Percentiles rank a stretch among this genome's conserved stretches.
Evolutionary conservation across 2,113 vertebrate species (phyloP).

Genomic region (Cephalopterus ornatus): DNA sequence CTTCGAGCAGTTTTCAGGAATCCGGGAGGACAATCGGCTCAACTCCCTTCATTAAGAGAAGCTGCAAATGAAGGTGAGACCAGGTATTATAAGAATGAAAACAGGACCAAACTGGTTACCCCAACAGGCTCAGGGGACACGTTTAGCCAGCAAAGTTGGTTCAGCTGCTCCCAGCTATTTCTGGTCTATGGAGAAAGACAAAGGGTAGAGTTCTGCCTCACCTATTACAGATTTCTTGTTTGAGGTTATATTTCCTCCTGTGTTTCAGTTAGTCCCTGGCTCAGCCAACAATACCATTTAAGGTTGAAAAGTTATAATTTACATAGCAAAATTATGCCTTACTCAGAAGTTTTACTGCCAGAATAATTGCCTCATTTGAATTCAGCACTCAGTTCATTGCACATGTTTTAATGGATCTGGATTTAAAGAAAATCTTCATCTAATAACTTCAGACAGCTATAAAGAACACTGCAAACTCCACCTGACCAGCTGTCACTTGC

Average conservation of each 20-base stretch:
- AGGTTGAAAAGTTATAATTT: slow-evolving; percentile 52
- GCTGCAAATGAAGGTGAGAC: not conserved
- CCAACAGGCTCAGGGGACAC: not conserved
- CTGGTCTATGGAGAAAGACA: slow-evolving; percentile 36
- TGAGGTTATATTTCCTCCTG: slow-evolving; percentile 8
- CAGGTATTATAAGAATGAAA: not conserved
- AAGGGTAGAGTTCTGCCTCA: slow-evolving; percentile 18
- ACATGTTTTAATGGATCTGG: not conserved
- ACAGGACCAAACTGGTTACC: slow-evolving; percentile 41
- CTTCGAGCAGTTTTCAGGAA: slow-evolving; percentile 29
- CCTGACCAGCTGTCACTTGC: not conserved
- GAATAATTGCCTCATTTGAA: slow-evolving; percentile 53
- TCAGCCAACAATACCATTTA: slow-evolving; percentile 34
- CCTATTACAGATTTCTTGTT: slow-evolving; percentile 4
- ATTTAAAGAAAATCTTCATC: not conserved
- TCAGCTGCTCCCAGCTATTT: slow-evolving; percentile 36
- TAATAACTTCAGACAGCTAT: not conserved
- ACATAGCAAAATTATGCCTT: slow-evolving; percentile 54
- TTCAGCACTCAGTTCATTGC: not conserved
- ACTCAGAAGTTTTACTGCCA: slow-evolving; percentile 56
- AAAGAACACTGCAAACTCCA: not conserved
- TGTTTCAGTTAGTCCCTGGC: slow-evolving; percentile 5
- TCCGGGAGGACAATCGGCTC: not conserved
- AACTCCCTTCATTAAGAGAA: not conserved
- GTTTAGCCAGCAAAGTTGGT: slow-evolving; percentile 47